A percentile compares a stretch with the other conserved stretches of the same genome.
phyloP scores from a whole-genome alignment of 2,888 invertebrate species.

The Sericinus montela region DNA sequence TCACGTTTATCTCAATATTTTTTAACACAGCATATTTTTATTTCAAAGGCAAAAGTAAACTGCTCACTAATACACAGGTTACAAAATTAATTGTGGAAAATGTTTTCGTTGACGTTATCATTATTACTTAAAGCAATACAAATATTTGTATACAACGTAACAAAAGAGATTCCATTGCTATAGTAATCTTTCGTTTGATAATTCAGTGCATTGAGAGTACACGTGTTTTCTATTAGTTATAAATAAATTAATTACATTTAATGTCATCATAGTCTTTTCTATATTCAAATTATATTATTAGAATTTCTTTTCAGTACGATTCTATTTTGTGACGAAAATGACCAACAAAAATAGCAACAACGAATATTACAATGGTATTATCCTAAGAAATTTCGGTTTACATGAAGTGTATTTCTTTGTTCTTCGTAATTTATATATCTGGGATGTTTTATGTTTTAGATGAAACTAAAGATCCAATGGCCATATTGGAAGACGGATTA shows the following conservation, averaged over 20 bases:
- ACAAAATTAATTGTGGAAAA: not conserved
- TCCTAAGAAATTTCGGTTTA: not conserved
- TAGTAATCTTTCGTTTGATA: not conserved
- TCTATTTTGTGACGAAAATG: not conserved
- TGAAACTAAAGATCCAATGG: constrained; percentile 36
- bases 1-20: no score
- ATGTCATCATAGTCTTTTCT: not conserved
- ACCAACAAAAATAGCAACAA: not conserved
- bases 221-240: not conserved
- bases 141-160: constrained; percentile 8
- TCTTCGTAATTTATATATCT: not conserved
- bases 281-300: not conserved
- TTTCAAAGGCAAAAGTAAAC: no score
- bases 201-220: not conserved
- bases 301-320: not conserved
- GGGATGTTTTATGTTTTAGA: constrained; percentile 12
- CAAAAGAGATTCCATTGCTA: not conserved
- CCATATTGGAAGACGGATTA: constrained; percentile 44
- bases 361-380: constrained; percentile 1
- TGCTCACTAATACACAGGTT: not conserved
- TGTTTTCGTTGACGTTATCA: constrained; percentile 13
- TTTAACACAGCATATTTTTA: no score
- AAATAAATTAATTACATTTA: no score
- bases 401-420: no score
- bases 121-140: not conserved